Percentiles rank a stretch among this genome's conserved stretches.
These are phyloP conservation scores for Caenorhabditis sp. DNA, from an alignment of 2,888 invertebrate genomes.

Conservation along the genomic window DNA sequence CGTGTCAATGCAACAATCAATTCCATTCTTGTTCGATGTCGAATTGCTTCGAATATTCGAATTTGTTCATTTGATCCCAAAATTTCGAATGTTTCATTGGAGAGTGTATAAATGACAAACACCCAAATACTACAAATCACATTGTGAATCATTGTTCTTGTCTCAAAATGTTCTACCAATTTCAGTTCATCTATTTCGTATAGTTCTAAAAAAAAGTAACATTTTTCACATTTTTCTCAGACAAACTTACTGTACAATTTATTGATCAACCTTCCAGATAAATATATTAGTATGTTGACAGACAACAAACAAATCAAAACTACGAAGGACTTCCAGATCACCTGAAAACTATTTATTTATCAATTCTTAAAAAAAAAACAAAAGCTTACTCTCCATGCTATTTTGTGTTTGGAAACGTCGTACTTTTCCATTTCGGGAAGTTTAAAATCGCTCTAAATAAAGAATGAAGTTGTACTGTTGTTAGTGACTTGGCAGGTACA, in stretches of 20 bases:
- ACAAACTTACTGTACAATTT: not conserved
- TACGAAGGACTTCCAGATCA: not conserved
- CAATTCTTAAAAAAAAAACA: no score
- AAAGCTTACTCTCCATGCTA: no score
- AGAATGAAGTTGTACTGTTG: not conserved
- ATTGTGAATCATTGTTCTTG: not conserved
- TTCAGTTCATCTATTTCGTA: not conserved
- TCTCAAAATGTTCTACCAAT: not conserved
- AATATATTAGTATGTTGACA: not conserved
- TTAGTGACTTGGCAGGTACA: not conserved
- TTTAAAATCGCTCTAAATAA: not conserved
- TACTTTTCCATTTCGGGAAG: not conserved
- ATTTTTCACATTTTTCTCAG: no score
- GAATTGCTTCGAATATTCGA: slow-evolving; percentile 27
- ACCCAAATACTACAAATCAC: not conserved
- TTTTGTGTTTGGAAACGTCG: no score
- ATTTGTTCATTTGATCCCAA: slow-evolving; percentile 24
- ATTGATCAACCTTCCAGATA: not conserved
- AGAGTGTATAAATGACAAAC: not conserved
- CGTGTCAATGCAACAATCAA: slow-evolving; percentile 23
- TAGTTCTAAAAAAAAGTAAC: not conserved
- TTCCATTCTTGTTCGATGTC: slow-evolving; percentile 34
- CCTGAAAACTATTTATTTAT: no score
- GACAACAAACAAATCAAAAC: not conserved
- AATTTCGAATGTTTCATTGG: slow-evolving; percentile 27